Percentiles rank a stretch among this genome's conserved stretches.
Evolutionary conservation across 2,888 invertebrate species (phyloP).

Genomic region (Drosophila conformis): DNA sequence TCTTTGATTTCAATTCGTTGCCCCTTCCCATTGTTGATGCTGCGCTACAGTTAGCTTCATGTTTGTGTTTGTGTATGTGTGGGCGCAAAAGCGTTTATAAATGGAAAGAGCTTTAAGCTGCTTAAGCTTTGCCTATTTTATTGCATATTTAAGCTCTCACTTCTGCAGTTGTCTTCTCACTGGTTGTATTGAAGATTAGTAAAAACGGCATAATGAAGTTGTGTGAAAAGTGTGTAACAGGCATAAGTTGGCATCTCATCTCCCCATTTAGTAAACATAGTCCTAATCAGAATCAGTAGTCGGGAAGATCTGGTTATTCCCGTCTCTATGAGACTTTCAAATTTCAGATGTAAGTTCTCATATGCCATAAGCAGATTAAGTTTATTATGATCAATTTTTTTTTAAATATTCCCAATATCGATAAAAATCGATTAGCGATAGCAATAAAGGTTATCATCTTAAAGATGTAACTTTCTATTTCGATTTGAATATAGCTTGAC

Average conservation of each 20-base stretch:
- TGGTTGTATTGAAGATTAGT: background rate
- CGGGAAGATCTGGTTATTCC: background rate
- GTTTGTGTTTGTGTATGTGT: background rate
- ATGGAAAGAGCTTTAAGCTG: background rate
- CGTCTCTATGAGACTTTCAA: background rate
- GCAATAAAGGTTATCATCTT: background rate
- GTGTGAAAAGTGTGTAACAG: background rate
- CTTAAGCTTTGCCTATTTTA: background rate
- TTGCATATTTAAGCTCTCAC: background rate
- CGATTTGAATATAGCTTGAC: background rate
- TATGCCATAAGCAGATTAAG: background rate
- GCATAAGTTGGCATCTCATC: background rate
- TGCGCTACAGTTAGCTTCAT: background rate
- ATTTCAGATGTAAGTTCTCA: background rate
- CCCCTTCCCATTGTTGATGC: background rate
- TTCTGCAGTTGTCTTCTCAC: background rate
- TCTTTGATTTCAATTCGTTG: background rate
- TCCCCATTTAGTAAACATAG: background rate
- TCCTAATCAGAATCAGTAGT: background rate
- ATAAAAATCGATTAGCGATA: background rate
- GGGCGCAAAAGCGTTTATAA: background rate
- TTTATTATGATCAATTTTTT: background rate
- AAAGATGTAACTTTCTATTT: background rate
- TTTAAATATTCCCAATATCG: background rate
- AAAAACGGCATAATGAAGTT: background rate